Conservation (phyloP, 2,797 vertebrate genomes). For the Tangara arthus region DNA sequence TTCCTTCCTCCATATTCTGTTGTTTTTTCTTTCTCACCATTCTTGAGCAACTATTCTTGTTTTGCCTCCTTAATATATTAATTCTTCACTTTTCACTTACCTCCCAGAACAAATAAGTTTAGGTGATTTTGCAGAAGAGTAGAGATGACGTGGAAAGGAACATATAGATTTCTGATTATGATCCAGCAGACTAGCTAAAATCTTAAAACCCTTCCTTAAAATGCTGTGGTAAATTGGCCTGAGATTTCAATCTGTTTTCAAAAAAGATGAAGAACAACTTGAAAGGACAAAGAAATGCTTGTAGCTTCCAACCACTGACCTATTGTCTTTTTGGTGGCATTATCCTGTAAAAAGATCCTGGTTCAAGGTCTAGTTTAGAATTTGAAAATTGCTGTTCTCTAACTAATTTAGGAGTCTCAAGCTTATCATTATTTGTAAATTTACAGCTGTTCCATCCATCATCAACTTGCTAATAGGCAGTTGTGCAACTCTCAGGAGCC, state of each 20-base stretch:
- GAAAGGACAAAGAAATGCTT: constrained; percentile 42
- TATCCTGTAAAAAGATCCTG: constrained; percentile 58
- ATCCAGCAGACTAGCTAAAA: background rate
- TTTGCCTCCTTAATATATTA: background rate
- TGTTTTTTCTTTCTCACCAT: background rate
- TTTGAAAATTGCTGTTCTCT: constrained; percentile 40
- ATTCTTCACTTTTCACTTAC: background rate
- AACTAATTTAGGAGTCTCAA: constrained; percentile 66
- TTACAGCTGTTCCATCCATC: constrained; percentile 72
- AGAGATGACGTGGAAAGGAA: background rate
- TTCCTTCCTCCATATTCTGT: background rate
- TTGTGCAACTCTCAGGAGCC: constrained; percentile 67
- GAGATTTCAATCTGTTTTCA: constrained; percentile 31
- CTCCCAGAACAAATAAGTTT: background rate
- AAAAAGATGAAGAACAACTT: background rate
- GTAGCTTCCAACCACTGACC: constrained; percentile 36
- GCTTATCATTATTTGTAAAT: constrained; percentile 70
- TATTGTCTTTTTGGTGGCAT: constrained; percentile 42
- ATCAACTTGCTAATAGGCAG: constrained; percentile 73
- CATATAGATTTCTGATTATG: background rate
- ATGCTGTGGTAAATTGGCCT: background rate
- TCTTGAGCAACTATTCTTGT: background rate
- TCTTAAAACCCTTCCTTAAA: background rate
- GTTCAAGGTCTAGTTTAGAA: constrained; percentile 59
- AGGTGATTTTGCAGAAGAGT: background rate